These are phyloP conservation scores for Ophiodon elongatus DNA, from an alignment of 2,113 vertebrate species.

Conservation along the genomic window DNA sequence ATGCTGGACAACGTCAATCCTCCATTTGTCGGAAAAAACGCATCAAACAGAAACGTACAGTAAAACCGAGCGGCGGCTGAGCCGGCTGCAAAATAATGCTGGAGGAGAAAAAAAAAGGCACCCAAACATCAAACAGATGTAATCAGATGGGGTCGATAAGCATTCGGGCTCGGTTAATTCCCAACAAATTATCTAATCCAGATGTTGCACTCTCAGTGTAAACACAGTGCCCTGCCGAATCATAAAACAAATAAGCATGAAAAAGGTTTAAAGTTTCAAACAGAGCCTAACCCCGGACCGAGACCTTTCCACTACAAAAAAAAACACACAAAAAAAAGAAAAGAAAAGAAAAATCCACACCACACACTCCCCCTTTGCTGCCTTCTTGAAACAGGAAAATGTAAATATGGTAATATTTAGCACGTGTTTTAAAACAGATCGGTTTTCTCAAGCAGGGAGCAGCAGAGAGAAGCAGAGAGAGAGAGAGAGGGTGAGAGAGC, in stretches of 20 bases:
- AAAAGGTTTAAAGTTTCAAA: conserved; percentile 92
- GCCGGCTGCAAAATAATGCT: conserved; percentile 60
- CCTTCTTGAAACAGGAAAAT: conserved; percentile 90
- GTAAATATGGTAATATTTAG: conserved; percentile 92
- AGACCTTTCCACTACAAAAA: conserved; percentile 82
- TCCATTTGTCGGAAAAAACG: conserved; percentile 65
- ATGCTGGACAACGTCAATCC: conserved; percentile 43
- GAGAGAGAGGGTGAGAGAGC: conserved; percentile 35
- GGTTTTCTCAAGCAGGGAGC: conserved; percentile 83
- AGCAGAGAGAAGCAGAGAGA: conserved; percentile 34
- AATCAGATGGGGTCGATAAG: conserved; percentile 90
- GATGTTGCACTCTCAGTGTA: conserved; percentile 94
- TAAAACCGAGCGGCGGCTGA: conserved; percentile 37
- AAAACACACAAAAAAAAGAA: conserved; percentile 35
- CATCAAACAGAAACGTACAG: conserved; percentile 53
- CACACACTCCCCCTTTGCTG: conserved; percentile 73
- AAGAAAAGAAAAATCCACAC: conserved; percentile 72
- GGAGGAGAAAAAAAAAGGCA: conserved; percentile 12
- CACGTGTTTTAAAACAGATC: conserved; percentile 91
- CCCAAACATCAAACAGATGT: conserved; percentile 84
- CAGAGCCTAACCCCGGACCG: conserved; percentile 84
- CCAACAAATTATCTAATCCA: conserved; percentile 99
- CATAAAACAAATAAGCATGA: conserved; percentile 98
- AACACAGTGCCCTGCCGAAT: conserved; percentile 92
- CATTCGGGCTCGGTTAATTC: conserved; percentile 90